A percentile compares a stretch with the other conserved stretches of the same genome.
Evolutionary conservation across 2,888 invertebrate genomes (phyloP).

Genomic region (Sicus ferrugineus): DNA sequence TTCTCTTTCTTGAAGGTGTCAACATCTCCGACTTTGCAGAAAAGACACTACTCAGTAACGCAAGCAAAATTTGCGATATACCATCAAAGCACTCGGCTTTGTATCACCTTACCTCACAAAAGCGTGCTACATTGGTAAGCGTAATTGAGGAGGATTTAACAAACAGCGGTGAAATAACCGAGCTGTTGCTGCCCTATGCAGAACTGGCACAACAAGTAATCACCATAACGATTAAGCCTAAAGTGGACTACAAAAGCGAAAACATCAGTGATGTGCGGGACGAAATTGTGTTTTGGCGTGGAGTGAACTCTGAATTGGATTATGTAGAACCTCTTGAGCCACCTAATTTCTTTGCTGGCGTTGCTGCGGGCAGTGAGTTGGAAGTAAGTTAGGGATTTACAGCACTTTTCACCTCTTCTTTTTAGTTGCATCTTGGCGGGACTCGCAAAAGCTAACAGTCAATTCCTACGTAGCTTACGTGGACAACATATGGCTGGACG

Average conservation of each 20-base stretch:
- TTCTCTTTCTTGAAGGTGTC: conserved; percentile 57
- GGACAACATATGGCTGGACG: conserved; percentile 56
- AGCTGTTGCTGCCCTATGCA: conserved; percentile 53
- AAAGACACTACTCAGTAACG: conserved; percentile 46
- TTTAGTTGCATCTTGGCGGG: conserved; percentile 57
- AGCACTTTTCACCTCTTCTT: neutral
- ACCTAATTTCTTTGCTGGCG: conserved; percentile 62
- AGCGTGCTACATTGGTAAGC: conserved; percentile 46
- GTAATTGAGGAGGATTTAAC: conserved; percentile 57
- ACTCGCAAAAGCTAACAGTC: conserved; percentile 48
- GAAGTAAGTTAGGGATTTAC: too few relatives aligned
- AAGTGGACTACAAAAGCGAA: conserved; percentile 60
- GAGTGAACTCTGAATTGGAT: conserved; percentile 48
- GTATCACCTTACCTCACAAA: conserved; percentile 40
- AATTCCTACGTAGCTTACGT: conserved; percentile 58
- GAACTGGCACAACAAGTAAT: conserved; percentile 51
- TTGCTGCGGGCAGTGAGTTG: conserved; percentile 58
- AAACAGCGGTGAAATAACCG: conserved; percentile 55
- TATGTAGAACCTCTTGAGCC: conserved; percentile 52
- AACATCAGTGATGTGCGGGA: conserved; percentile 51
- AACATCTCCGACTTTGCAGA: conserved; percentile 53
- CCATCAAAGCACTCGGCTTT: conserved; percentile 48
- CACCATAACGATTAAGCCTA: conserved; percentile 57
- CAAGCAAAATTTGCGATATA: conserved; percentile 50
- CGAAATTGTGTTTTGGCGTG: conserved; percentile 54